Evolutionary conservation across 2,888 invertebrate species (phyloP), one percentile per base, ranked within the genome.

Genomic region (Halocaridina rubra): DNA sequence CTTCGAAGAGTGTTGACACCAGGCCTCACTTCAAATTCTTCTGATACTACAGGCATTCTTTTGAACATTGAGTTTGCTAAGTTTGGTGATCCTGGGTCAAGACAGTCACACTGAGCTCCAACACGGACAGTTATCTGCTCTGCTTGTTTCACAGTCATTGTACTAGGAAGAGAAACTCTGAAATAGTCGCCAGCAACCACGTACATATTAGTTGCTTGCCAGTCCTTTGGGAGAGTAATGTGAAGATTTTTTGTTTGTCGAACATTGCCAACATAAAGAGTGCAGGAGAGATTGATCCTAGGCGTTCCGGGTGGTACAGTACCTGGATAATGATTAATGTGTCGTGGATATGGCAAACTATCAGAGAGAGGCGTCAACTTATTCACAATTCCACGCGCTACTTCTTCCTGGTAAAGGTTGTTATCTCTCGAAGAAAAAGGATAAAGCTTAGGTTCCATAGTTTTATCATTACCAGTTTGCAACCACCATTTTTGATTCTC

Each of bases 401-500:
- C 39, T 67, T 78, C 78, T n/a, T 80, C 29, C 16, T 72, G 71
- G 72, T 72, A 80, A 4, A 27, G 32, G 1, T 22, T 59, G 24
- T 39, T 16, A 32, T 80, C 71, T 3, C 30, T 32, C 19, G 69
- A 29, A 22, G 75, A 29, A 53, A 57, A 30, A 30, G 69, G 30
- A 29, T 46, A 19, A n/a, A 29, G 4, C 46, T 69, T 16, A 22
- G 24, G 8, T n/a, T 10, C 32, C 3, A 27, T 22, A 3, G 2
- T 29, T n/a, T 10, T 27, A 7, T 57, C 59, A n/a, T 72, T 24
- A 1, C 32, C n/a, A 1, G 71, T 32, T 10, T 72, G 32, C 3
- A 19, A 39, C 80, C 80, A 80, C 80, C 80, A 80, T 27, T 19
- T 72, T 61, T 80, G 80, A 29, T 72, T 80, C 3, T 24, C 24